These are phyloP conservation scores for Gnathochromis pfefferi DNA, from an alignment of 2,113 vertebrate genomes.

Conservation along the genomic window DNA sequence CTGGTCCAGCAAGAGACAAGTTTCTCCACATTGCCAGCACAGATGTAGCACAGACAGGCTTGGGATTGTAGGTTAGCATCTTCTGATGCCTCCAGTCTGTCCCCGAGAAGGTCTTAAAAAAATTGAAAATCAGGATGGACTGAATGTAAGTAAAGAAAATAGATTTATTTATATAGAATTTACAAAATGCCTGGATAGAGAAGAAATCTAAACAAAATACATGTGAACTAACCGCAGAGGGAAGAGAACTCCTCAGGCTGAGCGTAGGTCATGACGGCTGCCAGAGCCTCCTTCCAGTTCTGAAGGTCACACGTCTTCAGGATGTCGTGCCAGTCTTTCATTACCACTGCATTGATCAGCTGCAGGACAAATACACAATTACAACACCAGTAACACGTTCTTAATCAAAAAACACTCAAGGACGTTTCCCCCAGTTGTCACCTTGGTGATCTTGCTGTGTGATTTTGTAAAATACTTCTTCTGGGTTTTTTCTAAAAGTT, in stretches of 20 bases:
- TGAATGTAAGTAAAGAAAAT: background rate
- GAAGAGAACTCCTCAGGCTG: constrained; percentile 85
- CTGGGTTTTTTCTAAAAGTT: constrained; percentile 87
- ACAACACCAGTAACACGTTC: background rate
- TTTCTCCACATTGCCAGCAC: constrained; percentile 91
- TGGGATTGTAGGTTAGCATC: constrained; percentile 77
- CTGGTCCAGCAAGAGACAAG: constrained; percentile 88
- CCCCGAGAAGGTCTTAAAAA: constrained; percentile 80
- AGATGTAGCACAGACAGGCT: constrained; percentile 94
- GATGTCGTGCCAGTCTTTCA: constrained; percentile 89
- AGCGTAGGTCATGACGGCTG: constrained; percentile 91
- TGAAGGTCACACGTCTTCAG: constrained; percentile 88
- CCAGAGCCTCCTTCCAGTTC: constrained; percentile 92
- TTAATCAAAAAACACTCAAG: background rate
- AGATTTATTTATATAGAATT: background rate
- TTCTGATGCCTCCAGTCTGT: constrained; percentile 80
- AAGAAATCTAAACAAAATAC: background rate
- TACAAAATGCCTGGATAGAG: background rate
- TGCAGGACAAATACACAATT: constrained; percentile 25
- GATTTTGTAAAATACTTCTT: constrained; percentile 87
- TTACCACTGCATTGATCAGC: constrained; percentile 95
- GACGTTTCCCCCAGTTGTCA: constrained; percentile 13
- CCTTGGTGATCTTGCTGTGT: constrained; percentile 90
- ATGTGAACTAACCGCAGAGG: constrained; percentile 82
- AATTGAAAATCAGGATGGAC: background rate